Evolutionary conservation across 2,113 vertebrate genomes (phyloP), one percentile per base, ranked within the genome.

Genomic region (Trinectes maculatus): DNA sequence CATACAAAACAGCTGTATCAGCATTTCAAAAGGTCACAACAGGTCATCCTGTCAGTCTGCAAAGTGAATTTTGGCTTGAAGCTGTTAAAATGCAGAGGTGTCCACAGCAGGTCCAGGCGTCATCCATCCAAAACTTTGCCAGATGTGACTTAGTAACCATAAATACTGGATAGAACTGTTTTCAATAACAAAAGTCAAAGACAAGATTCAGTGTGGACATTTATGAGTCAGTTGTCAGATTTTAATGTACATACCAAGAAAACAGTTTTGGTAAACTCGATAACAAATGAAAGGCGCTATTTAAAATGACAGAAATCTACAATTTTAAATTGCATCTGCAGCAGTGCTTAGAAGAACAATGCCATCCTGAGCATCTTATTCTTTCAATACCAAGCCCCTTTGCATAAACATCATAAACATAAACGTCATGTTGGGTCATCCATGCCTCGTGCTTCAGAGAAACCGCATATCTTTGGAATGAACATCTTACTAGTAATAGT

Each of bases 381-480:
- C 49, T 24, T 34, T 57, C 19, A 57, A 71, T 56, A 71, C 55
- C 5, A 2, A 68, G 7, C 19, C 34, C 19, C 48, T 18, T 48
- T 8, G 49, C 11, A 39, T 53, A 36, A 53, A 37, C 39, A 51
- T 52, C 49, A 53, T 39, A 15, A 19, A 3, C 21, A 1, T n/a
- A n/a, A n/a, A 28, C 54, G 49, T 74, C 47, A 54, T 25, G 3
- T n/a, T 43, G 52, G 60, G 56, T 72, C 67, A 34, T 42, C 34
- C 36, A 12, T 56, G 29, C 25, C 24, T 22, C 0, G 6, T 9
- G 31, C 40, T 66, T 70, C 26, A 55, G n/a, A 72, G 24, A 33
- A 62, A 34, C 31, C 39, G 40, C 24, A 56, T 56, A 77, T 52
- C 44, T 71, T 46, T 61, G 69, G 37, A 57, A 59, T 29, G 68